Percentiles rank a stretch among this genome's conserved stretches.
Conservation (phyloP, 2,888 invertebrate genomes). For the Stenotaenia linearis region DNA sequence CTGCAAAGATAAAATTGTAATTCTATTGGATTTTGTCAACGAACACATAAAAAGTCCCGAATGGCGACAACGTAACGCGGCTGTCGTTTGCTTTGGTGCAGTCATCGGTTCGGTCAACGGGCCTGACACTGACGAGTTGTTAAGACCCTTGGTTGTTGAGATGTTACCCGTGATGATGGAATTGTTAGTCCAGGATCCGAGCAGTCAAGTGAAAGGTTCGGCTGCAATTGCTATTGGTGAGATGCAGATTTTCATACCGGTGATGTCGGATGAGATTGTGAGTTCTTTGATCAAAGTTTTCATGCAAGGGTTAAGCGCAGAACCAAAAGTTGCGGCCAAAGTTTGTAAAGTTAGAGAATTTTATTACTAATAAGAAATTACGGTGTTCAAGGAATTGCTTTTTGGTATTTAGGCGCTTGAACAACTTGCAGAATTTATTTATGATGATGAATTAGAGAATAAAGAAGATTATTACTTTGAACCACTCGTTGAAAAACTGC, state of each 20-base stretch:
- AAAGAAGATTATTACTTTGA: background rate
- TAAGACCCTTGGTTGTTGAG: background rate
- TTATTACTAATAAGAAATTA: background rate
- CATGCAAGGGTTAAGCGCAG: background rate
- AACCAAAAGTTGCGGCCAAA: background rate
- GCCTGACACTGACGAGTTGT: background rate
- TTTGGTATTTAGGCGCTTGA: background rate
- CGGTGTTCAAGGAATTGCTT: background rate
- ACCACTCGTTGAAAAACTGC: background rate
- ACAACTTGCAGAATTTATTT: background rate
- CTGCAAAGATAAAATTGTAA: background rate
- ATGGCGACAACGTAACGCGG: background rate
- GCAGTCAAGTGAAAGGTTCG: background rate
- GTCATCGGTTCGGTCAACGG: background rate
- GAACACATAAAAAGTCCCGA: background rate
- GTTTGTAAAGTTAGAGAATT: background rate
- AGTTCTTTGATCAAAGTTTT: background rate
- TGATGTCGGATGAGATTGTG: background rate
- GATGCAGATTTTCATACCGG: background rate
- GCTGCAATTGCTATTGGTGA: background rate
- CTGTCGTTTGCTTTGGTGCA: background rate
- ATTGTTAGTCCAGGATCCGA: background rate
- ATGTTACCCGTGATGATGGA: background rate
- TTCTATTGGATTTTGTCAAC: background rate
- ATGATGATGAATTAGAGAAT: background rate